Base-by-base conservation (phyloP, 2,888 invertebrate species). In the Pogonocherus hispidulus region DNA sequence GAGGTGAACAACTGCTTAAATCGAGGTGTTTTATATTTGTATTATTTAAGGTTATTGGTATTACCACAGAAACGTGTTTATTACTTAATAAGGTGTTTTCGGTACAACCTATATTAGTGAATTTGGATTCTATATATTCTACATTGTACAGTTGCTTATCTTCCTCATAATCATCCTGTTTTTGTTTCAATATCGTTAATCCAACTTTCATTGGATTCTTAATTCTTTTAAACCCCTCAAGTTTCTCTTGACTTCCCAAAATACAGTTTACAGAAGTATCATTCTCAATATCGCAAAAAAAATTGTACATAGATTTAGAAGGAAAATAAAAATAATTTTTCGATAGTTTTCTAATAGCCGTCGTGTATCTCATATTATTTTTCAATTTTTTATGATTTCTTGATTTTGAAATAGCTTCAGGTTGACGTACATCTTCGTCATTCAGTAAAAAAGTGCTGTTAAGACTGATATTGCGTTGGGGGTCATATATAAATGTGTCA, bases 251-350 rank as follows among this genome's bases (percentile, higher is more conserved):
- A 47, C 65, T 72, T 5, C 76, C 79, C 59, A 80, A 65, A 44
- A 76, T 70, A 57, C 80, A 80, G 27, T 66, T 69, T 2, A 60
- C 62, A 5, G 22, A 35, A 52, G 49, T 62, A 22, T 59, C 59
- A 35, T 71, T 63, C 8, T 46, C 57, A 20, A 72, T 35, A 27
- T 78, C 76, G 66, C 84, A 84, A 1, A 82, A 79, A 71, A 85
- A 82, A 70, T 83, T 83, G 64, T 78, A 90, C 14, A 91, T 80
- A 20, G 87, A 86, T 4, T 88, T 87, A 0, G 91, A 87, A 1
- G 92, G 92, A 77, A 92, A 92, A 82, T 89, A 92, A 70, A 89
- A 86, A 63, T 86, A 82, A 41, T 83, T 84, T 32, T 87, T 86
- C 0, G 90, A 88, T 4, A 91, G 79, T 80, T 86, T 88, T 11